These are phyloP conservation scores for Hymenopus coronatus DNA, from an alignment of 2,888 invertebrate genomes.

Conservation along the genomic window DNA sequence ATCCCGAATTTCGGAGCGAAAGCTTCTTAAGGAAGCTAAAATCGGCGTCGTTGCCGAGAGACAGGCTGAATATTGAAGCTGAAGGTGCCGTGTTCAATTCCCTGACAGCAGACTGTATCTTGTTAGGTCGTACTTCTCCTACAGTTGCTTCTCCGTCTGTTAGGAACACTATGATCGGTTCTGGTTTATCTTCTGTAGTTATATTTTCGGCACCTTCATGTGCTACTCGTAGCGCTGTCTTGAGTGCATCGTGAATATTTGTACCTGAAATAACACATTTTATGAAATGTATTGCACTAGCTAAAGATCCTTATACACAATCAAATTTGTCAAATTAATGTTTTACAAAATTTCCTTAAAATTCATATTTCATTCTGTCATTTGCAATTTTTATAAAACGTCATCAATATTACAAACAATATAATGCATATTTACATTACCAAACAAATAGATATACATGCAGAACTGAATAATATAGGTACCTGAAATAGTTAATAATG, in stretches of 20 bases:
- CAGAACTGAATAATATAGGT: too few relatives aligned
- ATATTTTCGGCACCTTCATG: slow-evolving; percentile 33
- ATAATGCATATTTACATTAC: too few relatives aligned
- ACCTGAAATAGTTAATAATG: too few relatives aligned
- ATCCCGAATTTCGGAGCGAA: slow-evolving; percentile 63
- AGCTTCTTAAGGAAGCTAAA: slow-evolving; percentile 63
- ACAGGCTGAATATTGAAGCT: slow-evolving; percentile 62
- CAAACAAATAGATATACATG: too few relatives aligned
- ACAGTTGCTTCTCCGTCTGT: slow-evolving; percentile 67
- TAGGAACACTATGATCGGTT: slow-evolving; percentile 63
- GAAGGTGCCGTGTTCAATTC: slow-evolving; percentile 47
- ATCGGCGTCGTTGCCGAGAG: slow-evolving; percentile 70
- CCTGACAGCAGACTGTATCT: slow-evolving; percentile 53
- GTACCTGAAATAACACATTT: slow-evolving; percentile 51
- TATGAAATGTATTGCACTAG: too few relatives aligned
- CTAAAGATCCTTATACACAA: too few relatives aligned
- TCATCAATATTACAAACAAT: too few relatives aligned
- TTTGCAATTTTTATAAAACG: too few relatives aligned
- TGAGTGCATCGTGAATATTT: slow-evolving; percentile 64
- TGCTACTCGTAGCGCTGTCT: slow-evolving; percentile 54
- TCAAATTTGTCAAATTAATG: too few relatives aligned
- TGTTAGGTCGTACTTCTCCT: slow-evolving; percentile 48
- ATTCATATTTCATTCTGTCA: too few relatives aligned
- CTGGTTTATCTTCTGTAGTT: slow-evolving; percentile 14
- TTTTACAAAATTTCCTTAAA: too few relatives aligned